Evolutionary conservation across 1,140 invertebrate species (phyloP), one percentile per base, ranked within the genome.

Genomic region (Drosophila tropicalis): DNA sequence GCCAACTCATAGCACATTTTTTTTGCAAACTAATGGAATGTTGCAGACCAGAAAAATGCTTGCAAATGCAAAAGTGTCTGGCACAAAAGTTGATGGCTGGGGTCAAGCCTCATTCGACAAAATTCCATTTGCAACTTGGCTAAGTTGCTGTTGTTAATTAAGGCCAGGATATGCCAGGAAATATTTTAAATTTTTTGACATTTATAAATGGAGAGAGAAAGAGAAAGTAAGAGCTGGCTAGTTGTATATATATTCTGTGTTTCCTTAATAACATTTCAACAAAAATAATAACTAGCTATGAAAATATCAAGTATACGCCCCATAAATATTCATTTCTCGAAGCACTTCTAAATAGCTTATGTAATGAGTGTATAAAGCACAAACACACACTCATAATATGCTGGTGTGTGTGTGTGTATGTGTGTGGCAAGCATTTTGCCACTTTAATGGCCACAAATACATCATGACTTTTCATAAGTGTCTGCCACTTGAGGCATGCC

Each of bases 391-490:
- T 29, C 29, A 29, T 29, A 29, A 6, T 29, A 29, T 67, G 56
- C 13, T 54, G 51, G 51, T 41, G 55, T 22, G 55, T 44, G 58
- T 65, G 58, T 67, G 57, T 60, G 58, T 65, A 55, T 67, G 57
- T 60, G 77, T 40, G 40, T 77, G 67, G 51, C 61, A 73, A 69
- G 72, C 72, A 76, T 79, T 83, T 87, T 89, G 79, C 76, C 79
- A 87, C 84, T 83, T 83, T 87, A 89, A 87, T 87, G 73, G 80
- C 70, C 76, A 73, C 83, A 89, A 87, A 87, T 87, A 89, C 83
- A 83, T 87, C 83, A 87, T 87, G 84, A 89, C 79, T 87, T 87
- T 74, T 83, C 84, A 84, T 83, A 87, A 87, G 83, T 76, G 72
- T 57, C 79, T 74, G 70, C 84, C 83, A 83, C 83, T 87, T 89